Evolutionary conservation across 1,140 invertebrate genomes (phyloP).

Genomic region (Drosophila ohnishii): DNA sequence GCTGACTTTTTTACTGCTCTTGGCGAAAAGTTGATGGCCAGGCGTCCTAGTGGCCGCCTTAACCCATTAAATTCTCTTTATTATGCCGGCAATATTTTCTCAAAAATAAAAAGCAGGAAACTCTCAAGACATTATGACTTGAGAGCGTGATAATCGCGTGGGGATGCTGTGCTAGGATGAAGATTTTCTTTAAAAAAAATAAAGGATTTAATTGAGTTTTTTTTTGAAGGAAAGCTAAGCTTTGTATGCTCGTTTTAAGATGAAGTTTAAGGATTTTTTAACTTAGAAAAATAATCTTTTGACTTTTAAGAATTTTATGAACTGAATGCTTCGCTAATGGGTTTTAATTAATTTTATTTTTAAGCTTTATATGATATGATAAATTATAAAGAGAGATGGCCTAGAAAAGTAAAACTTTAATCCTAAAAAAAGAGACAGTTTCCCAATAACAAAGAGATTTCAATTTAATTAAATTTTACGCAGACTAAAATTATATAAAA

Average conservation of each 20-base stretch:
- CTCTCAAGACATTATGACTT: constrained; percentile 29
- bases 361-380: not conserved
- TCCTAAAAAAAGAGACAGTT: no score
- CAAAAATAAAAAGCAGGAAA: constrained; percentile 47
- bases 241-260: not conserved
- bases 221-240: not conserved
- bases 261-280: not conserved
- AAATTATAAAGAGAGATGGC: not conserved
- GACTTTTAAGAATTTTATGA: not conserved
- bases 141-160: constrained; percentile 25
- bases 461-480: no score
- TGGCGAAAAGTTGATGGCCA: constrained; percentile 74
- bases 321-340: fast-evolving
- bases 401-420: not conserved
- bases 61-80: constrained; percentile 73
- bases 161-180: not conserved
- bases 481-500: no score
- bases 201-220: constrained; percentile 10
- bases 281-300: not conserved
- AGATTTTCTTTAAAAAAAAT: not conserved
- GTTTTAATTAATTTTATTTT: not conserved
- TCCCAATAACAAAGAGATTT: no score
- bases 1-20: constrained; percentile 76
- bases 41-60: constrained; percentile 63
- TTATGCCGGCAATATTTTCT: constrained; percentile 64